Base-by-base conservation (phyloP, 2,888 invertebrate genomes). In the Orthosia cruda region DNA sequence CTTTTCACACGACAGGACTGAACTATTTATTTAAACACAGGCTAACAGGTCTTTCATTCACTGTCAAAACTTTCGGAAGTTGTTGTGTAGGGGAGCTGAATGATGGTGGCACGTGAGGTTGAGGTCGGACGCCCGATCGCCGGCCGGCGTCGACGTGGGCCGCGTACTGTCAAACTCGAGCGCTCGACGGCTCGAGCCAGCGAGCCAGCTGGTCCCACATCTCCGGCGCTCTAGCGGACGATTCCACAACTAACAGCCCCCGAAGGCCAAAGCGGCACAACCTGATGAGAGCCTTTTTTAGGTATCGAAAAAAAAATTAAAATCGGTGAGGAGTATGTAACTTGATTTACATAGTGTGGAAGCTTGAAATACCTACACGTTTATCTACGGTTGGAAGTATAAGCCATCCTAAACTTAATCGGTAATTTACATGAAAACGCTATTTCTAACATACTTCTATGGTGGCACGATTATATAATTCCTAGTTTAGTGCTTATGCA, bases 91-190 rank as follows among this genome's bases (percentile, higher is more conserved):
- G 93, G 92, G 91, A 91, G 90, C 91, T 88, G 91, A 89, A 92
- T 91, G 91, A 91, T 91, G 87, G 88, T 89, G 78, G 89, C 95
- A 95, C 95, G 95, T 94, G 95, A 94, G 90, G 69, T 68, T 94
- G 95, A 93, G 90, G 67, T 68, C 71, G 87, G 90, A 90, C 90
- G 91, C 84, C 91, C 92, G 91, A 90, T 90, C 85, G 91, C 90
- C 90, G 89, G 89, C 89, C 91, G 90, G 89, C 89, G 91, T 91
- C 92, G 94, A 91, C 93, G 91, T 91, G 93, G 90, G 89, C 92
- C 88, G 91, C 91, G 91, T 91, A 94, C 94, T 94, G 95, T 95
- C 95, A 95, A 94, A 93, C 88, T 95, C 94, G 94, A 93, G 92
- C 88, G 88, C 88, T 94, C 94, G 94, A 93, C 92, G 88, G 59